phyloP scores from a whole-genome alignment of 2,797 vertebrate genomes.

The Chanos chanos region DNA sequence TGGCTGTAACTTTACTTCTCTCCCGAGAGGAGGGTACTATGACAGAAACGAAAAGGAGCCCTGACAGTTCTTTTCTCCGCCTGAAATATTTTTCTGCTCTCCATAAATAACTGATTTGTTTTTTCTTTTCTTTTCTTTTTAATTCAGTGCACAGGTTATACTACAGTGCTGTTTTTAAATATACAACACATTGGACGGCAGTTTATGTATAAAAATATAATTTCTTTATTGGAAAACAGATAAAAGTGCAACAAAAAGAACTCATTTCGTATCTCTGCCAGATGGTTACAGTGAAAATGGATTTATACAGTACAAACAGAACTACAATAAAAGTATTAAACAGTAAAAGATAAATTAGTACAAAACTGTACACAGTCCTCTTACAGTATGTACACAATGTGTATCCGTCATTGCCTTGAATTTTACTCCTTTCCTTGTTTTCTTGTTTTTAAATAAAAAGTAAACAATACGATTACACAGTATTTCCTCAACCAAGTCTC shows the following conservation, averaged over 20 bases:
- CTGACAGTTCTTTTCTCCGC: too few species aligned
- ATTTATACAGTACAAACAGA: constrained; percentile 48
- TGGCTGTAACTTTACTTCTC: too few species aligned
- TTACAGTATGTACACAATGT: constrained; percentile 59
- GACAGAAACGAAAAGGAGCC: too few species aligned
- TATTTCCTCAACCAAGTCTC: constrained; percentile 34
- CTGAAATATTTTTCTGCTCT: too few species aligned
- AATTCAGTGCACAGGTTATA: too few species aligned
- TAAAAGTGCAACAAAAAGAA: constrained; percentile 57
- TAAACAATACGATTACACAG: constrained; percentile 40
- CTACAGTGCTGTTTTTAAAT: too few species aligned
- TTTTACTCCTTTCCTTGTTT: constrained; percentile 22
- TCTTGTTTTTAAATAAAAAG: constrained; percentile 47
- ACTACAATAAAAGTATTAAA: constrained; percentile 42
- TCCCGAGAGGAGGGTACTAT: too few species aligned
- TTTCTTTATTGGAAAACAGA: constrained; percentile 60
- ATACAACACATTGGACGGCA: background rate
- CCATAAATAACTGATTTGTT: too few species aligned
- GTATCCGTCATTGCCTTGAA: constrained; percentile 36
- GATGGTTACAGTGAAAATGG: constrained; percentile 53
- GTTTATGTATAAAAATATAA: constrained; percentile 61
- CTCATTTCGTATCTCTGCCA: constrained; percentile 44
- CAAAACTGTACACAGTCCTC: constrained; percentile 62
- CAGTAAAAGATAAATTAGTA: constrained; percentile 59
- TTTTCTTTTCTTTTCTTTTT: too few species aligned